Evolutionary conservation across 2,888 invertebrate genomes (phyloP).

Genomic region (Lasioglossum leucozonium): DNA sequence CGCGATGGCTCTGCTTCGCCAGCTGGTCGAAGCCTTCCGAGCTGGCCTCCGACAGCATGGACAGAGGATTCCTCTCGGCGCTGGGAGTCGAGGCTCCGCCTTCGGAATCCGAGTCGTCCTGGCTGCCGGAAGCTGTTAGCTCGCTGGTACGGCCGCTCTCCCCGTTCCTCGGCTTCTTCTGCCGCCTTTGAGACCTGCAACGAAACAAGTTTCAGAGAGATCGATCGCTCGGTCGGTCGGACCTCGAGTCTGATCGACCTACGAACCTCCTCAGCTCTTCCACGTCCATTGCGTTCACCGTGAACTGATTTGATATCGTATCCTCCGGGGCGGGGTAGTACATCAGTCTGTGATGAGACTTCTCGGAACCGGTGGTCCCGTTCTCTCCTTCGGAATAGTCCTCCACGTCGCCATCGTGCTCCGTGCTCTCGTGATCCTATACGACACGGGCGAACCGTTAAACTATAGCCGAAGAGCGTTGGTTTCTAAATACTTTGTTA

Average conservation of each 20-base stretch:
- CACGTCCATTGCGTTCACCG: slow-evolving; percentile 95
- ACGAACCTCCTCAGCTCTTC: slow-evolving; percentile 90
- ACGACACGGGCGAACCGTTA: not conserved
- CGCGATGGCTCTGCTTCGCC: slow-evolving; percentile 85
- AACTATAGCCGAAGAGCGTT: not conserved
- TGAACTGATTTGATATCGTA: slow-evolving; percentile 90
- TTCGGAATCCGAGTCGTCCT: slow-evolving; percentile 89
- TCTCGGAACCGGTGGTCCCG: slow-evolving; percentile 89
- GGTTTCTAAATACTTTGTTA: not conserved
- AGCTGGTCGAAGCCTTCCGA: slow-evolving; percentile 88
- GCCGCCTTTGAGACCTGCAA: slow-evolving; percentile 79
- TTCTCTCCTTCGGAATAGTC: slow-evolving; percentile 91
- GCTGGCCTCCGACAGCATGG: slow-evolving; percentile 89
- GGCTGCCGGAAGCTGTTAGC: slow-evolving; percentile 86
- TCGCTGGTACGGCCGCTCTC: slow-evolving; percentile 80
- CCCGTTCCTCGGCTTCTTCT: slow-evolving; percentile 77
- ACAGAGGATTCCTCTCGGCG: slow-evolving; percentile 90
- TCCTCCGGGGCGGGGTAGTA: slow-evolving; percentile 91
- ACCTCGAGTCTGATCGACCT: not conserved
- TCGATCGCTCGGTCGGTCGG: not conserved
- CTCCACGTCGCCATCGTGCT: slow-evolving; percentile 94
- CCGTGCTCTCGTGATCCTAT: slow-evolving; percentile 88
- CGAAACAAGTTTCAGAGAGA: not conserved
- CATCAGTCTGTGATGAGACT: slow-evolving; percentile 87
- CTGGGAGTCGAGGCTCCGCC: slow-evolving; percentile 91